phyloP scores from a whole-genome alignment of 2,797 vertebrate genomes.

The Artibeus lituratus region DNA sequence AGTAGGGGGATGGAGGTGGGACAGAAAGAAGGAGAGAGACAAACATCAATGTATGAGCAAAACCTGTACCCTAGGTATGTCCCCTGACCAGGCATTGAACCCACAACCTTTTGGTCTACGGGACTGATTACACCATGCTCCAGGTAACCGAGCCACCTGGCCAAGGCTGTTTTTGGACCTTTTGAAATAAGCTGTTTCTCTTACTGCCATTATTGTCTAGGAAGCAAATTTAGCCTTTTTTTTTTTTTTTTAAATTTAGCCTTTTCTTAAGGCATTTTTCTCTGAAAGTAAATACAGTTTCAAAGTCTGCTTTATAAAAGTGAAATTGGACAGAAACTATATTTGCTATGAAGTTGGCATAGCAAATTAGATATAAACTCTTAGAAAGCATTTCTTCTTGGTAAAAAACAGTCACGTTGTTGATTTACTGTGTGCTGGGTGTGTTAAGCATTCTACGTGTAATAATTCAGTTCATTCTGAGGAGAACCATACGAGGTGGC shows the following conservation, averaged over 20 bases:
- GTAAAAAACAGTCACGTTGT: background rate
- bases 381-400: slow-evolving; percentile 28
- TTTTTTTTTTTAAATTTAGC: background rate
- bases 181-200: slow-evolving; percentile 21
- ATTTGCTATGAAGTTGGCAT: slow-evolving; percentile 43
- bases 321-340: slow-evolving; percentile 44
- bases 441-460: background rate
- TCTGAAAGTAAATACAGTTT: background rate
- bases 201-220: background rate
- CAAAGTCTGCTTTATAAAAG: background rate
- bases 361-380: slow-evolving; percentile 45
- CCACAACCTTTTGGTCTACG: no score
- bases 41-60: no score
- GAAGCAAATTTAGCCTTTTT: slow-evolving; percentile 23
- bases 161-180: background rate
- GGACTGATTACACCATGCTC: no score
- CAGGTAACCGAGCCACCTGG: no score
- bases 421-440: background rate
- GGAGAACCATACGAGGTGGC: background rate
- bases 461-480: background rate
- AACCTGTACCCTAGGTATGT: no score
- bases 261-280: slow-evolving; percentile 32
- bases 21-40: no score
- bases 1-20: no score
- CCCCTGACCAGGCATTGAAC: no score